Evolutionary conservation across 2,113 vertebrate genomes (phyloP), one percentile per base, ranked within the genome.

Genomic region (Mesitornis unicolor): DNA sequence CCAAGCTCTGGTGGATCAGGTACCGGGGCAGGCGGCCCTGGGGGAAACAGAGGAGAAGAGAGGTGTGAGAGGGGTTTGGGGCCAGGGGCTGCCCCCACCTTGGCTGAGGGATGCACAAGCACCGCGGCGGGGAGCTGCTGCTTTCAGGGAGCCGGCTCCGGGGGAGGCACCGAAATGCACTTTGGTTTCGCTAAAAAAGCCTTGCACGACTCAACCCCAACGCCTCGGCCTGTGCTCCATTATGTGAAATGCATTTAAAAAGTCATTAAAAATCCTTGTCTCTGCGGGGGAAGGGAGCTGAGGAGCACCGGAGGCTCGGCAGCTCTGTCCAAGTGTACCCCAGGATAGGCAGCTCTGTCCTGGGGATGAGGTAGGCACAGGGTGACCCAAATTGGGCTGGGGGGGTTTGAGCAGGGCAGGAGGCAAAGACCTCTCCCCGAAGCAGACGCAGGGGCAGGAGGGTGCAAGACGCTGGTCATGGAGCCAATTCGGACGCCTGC

Each of bases 1-100:
- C 98, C 73, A 99, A 97, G 96, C 99, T 99, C 98, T 99, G 99
- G 96, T 99, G 98, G 97, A 99, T 99, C 95, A 99, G 98, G 98
- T 99, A 99, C n/a, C 99, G 98, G 11, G 99, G 99, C 89, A 99
- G 98, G 51, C 98, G 99, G 48, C 99, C 99, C 99, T 99, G 96
- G 0, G 67, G 14, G 86, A 29, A 63, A 9, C 31, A 42, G 40
- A 60, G 1, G 10, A 19, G 17, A 9, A n/a, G 1, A 2, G 53
- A 50, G 76, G n/a, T n/a, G n/a, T n/a, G n/a, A n/a, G n/a, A n/a
- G n/a, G 54, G 65, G 26, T 14, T 19, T 4, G 33, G 64, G 9
- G 38, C 38, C 48, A 5, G 2, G 36, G 11, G 47, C 63, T 64
- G 2, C 1, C 3, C 40, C 40, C 42, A 1, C 16, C 25, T 13